A percentile compares a stretch with the other conserved stretches of the same genome.
Conservation (phyloP, 1,140 invertebrate species). For the Lepidostoma basale region DNA sequence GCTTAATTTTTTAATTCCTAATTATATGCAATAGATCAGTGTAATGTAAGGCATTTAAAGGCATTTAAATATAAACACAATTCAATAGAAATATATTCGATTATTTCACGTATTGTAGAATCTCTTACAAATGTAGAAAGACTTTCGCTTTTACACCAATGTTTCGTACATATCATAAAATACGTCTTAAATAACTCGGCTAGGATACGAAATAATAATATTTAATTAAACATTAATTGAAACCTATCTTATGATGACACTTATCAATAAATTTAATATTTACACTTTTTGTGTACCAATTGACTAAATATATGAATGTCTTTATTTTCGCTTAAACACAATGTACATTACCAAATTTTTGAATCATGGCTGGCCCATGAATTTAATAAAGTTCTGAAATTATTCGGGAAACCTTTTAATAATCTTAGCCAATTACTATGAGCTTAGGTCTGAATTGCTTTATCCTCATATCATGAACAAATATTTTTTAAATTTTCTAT, state of each 20-base stretch:
- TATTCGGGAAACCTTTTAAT: constrained; percentile 19
- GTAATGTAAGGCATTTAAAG: background rate
- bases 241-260: constrained; percentile 47
- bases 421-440: constrained; percentile 18
- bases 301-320: constrained; percentile 38
- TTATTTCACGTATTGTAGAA: background rate
- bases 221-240: constrained; percentile 40
- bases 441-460: constrained; percentile 24
- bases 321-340: constrained; percentile 33
- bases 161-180: constrained; percentile 35
- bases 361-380: constrained; percentile 44
- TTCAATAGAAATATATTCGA: too few relatives aligned
- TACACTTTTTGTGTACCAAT: constrained; percentile 47
- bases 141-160: constrained; percentile 46
- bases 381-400: background rate
- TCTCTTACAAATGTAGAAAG: constrained; percentile 32
- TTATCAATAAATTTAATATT: constrained; percentile 47
- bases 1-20: constrained; percentile 9
- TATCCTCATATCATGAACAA: background rate
- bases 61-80: too few relatives aligned
- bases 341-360: constrained; percentile 18
- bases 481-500: too few relatives aligned
- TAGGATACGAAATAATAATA: constrained; percentile 20
- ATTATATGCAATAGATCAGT: too few relatives aligned
- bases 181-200: constrained; percentile 7